Base-by-base conservation (phyloP, 2,888 invertebrate species). In the Patella depressa region DNA sequence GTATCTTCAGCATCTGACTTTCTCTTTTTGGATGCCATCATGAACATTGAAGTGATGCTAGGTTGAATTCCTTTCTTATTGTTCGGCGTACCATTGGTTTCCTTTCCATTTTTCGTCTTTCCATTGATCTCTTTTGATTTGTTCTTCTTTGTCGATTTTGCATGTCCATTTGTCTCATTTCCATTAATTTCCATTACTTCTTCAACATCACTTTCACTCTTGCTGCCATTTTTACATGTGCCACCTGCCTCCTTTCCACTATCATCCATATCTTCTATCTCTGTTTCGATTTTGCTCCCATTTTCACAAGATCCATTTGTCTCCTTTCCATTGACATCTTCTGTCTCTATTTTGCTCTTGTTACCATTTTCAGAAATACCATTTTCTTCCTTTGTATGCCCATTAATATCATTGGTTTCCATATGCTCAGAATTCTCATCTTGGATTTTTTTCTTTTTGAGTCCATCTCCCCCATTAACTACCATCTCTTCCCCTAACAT, bases 41-140 rank as follows among this genome's bases (percentile, higher is more conserved):
- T 79, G 80, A 90, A 89, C 89, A 89, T 87, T 9, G 88, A 84
- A 24, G 80, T 79, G 45, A 90, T 88, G 9, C 88, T 85, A 9
- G 87, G 88, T 74, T 89, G 90, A 34, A 74, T 82, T 70, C 76
- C 72, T 15, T 76, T 74, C 54, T 76, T 77, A 59, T 77, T 77
- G 77, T 72, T 76, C 53, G 72, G 57, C 14, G 73, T 19, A 65
- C 65, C 65, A 65, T 65, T 65, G 65, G 15, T 19, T 9, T 45
- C 45, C n/a, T 24, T 65, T 24, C 65, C 65, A 65, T 65, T 65
- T 65, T 65, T 65, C 14, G 65, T 14, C 24, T 65, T 65, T 76
- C 19, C 75, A 69, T 77, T 78, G 76, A 57, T 55, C 14, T 77
- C 77, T 77, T 81, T 82, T 29, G 71, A 71, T 69, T 65, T 76